Conservation (phyloP, 1,140 invertebrate genomes). For the Lanistes nyassanus region DNA sequence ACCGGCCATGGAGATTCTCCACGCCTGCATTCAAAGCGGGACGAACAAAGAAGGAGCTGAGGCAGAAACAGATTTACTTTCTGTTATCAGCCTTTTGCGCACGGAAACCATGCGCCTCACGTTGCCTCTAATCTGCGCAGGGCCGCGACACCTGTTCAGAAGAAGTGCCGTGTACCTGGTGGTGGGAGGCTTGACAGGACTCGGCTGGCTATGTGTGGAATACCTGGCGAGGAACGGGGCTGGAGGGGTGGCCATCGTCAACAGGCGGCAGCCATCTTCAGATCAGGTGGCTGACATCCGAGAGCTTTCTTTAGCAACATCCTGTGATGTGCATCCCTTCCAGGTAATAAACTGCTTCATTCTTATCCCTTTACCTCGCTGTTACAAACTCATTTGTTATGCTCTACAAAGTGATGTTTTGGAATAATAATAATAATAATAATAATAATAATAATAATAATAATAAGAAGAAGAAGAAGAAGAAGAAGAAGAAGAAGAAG, state of each 20-base stretch:
- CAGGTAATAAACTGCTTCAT: constrained; percentile 2
- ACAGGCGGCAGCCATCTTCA: constrained; percentile 29
- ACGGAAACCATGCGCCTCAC: constrained; percentile 4
- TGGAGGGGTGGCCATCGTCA: constrained; percentile 36
- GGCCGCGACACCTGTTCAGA: constrained; percentile 20
- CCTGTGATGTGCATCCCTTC: constrained; percentile 29
- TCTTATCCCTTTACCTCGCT: too few relatives aligned
- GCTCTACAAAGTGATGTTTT: too few relatives aligned
- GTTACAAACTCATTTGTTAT: too few relatives aligned
- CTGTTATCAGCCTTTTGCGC: not conserved
- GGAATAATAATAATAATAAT: too few relatives aligned
- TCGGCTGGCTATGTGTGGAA: constrained; percentile 47
- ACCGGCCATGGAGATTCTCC: constrained; percentile 7
- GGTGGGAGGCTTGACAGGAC: constrained; percentile 50
- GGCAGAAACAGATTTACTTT: not conserved
- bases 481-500: too few relatives aligned
- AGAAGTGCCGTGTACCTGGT: constrained; percentile 42
- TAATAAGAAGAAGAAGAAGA: too few relatives aligned
- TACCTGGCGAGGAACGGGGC: constrained; percentile 41
- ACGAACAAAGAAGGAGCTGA: not conserved
- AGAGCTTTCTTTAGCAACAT: constrained; percentile 20
- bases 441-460: too few relatives aligned
- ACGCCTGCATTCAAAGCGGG: not conserved
- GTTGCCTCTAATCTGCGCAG: not conserved
- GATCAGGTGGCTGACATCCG: constrained; percentile 27